Conservation (phyloP, 2,797 vertebrate genomes). For the Vespertilio murinus region DNA sequence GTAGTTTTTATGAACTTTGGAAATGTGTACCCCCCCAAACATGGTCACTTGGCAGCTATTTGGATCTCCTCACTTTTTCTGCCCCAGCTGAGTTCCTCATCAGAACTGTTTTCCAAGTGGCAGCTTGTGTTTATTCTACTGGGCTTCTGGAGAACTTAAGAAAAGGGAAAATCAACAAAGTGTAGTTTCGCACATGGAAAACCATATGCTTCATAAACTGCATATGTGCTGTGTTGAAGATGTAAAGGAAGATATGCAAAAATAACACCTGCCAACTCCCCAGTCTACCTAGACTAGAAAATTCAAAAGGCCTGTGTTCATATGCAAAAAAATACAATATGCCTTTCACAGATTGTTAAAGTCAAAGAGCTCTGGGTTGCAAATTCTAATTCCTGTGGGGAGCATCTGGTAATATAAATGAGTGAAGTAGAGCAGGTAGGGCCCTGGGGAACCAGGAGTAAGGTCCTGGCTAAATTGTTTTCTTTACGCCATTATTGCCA, state of each 20-base stretch:
- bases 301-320: conserved; percentile 16
- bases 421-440: background rate
- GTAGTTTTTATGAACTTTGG: background rate
- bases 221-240: conserved; percentile 38
- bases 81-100: conserved; percentile 37
- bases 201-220: conserved; percentile 53
- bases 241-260: conserved; percentile 49
- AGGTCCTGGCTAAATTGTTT: background rate
- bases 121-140: conserved; percentile 71
- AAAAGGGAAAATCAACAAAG: conserved; percentile 55
- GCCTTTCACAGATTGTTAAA: conserved; percentile 26
- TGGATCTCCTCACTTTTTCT: background rate
- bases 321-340: background rate
- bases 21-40: background rate
- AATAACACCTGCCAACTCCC: conserved; percentile 65
- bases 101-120: conserved; percentile 50
- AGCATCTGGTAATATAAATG: background rate
- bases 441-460: background rate
- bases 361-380: background rate
- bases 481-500: no score
- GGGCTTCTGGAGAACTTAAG: conserved; percentile 51
- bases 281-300: conserved; percentile 24
- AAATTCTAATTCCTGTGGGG: background rate
- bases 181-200: conserved; percentile 38
- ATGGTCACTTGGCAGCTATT: background rate